Base-by-base conservation (phyloP, 2,797 vertebrate genomes). In the Craterocephalus amniculus region DNA sequence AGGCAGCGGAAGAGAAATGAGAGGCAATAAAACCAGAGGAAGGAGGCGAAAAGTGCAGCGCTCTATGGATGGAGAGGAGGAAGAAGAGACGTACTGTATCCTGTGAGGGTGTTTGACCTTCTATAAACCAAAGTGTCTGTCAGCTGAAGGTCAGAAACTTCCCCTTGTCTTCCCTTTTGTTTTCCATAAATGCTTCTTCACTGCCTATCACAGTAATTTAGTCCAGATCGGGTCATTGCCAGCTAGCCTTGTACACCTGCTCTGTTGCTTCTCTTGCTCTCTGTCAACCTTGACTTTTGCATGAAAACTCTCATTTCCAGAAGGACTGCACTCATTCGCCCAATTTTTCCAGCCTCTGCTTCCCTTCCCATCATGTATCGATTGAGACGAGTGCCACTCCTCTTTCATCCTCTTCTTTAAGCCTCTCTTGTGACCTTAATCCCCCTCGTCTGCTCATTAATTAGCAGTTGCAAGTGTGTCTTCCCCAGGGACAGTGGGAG, bases 361-460 rank as follows among this genome's bases (percentile, higher is more conserved):
- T 75, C 72, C 68, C 43, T 71, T 60, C 13, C 48, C 16, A 70
- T 80, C 58, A 84, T 77, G 52, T 65, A 89, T 90, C 27, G 81
- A 83, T 89, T 27, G n/a, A 58, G 52, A 54, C 22, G n/a, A 36
- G 31, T 35, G 62, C 67, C 70, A 64, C 48, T 76, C 71, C 22
- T 45, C 63, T 56, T 48, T 69, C n/a, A 6, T 62, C 57, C 59
- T 76, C 76, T 34, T 54, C 72, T 76, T 58, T 54, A 27, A 48
- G 60, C 51, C 70, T 49, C 57, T 65, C 70, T 70, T 57, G n/a
- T 87, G 90, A 91, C 89, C 91, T 79, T 89, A 79, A 90, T 91
- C 82, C 74, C 77, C 64, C 51, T 64, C 45, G 68, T 58, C 65
- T 72, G 72, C 82, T 91, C 86, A 90, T 91, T 90, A 91, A 87